Conservation (phyloP, 1,140 invertebrate species). For the Atopsyche davidsoni region DNA sequence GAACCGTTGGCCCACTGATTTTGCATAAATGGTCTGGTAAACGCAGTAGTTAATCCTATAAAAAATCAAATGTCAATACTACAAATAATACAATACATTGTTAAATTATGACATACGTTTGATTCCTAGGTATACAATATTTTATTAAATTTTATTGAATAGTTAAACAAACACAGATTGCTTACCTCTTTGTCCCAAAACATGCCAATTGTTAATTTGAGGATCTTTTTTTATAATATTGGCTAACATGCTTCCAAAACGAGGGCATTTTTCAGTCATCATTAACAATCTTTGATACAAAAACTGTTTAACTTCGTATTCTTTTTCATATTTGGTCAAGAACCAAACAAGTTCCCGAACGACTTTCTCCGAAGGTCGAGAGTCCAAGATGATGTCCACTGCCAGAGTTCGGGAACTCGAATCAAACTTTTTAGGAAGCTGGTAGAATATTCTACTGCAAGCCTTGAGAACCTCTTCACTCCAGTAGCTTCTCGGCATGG, state of each 20-base stretch:
- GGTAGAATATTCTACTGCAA: slow-evolving; percentile 58
- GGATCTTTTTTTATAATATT: slow-evolving; percentile 39
- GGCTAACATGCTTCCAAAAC: slow-evolving; percentile 43
- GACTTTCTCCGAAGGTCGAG: slow-evolving; percentile 48
- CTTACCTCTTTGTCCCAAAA: slow-evolving; percentile 54
- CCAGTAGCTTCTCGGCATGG: slow-evolving; percentile 47
- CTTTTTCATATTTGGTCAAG: slow-evolving; percentile 47
- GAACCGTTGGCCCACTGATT: slow-evolving; percentile 60
- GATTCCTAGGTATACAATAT: neutral
- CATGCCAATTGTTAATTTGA: slow-evolving; percentile 60
- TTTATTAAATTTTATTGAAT: neutral
- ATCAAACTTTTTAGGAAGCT: slow-evolving; percentile 57
- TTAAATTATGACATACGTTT: neutral
- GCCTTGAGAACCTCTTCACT: slow-evolving; percentile 42
- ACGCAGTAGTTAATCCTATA: slow-evolving; percentile 61
- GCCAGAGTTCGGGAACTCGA: slow-evolving; percentile 67
- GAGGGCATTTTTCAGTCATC: slow-evolving; percentile 46
- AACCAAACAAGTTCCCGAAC: slow-evolving; percentile 52
- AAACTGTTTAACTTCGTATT: slow-evolving; percentile 64
- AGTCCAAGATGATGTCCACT: slow-evolving; percentile 63
- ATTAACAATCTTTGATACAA: slow-evolving; percentile 58
- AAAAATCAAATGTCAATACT: slow-evolving; percentile 4
- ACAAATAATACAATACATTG: neutral
- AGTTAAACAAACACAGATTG: slow-evolving; percentile 4
- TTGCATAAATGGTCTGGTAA: slow-evolving; percentile 55